Evolutionary conservation across 2,797 vertebrate genomes (phyloP), one percentile per base, ranked within the genome.

Genomic region (Sebastes kiyomatsui): DNA sequence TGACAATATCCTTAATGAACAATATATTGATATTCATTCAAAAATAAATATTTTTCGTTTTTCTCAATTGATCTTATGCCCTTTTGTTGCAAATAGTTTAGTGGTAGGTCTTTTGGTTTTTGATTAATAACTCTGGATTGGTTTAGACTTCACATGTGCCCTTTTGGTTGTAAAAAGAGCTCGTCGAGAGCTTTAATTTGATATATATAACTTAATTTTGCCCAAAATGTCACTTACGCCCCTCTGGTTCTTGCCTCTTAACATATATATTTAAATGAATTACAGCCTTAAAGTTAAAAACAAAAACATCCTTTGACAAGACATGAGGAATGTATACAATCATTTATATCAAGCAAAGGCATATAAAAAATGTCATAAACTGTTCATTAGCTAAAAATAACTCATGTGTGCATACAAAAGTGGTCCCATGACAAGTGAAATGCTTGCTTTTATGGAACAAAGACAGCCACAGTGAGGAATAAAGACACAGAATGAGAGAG

Each of bases 401-500:
- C 5, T 60, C 42, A 46, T 46, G 22, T 59, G 22, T 65, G 30
- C 4, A 58, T 20, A 66, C 4, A 62, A 79, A 82, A 79, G 68
- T 22, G 32, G 72, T 82, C 82, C 77, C 74, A 82, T 67, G 72
- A 83, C 67, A 75, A 71, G 56, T 59, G 11, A 79, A 79, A 70
- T 52, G 25, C 12, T 79, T 77, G 23, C 30, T 83, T 84, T 85
- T 25, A 42, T 46, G 6, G 54, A 88, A 87, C 80, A 89, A 84
- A 90, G 79, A 79, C 54, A 80, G 23, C 27, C 27, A 67, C 13
- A 62, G n/a, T n/a, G 60, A 72, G 55, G 67, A 67, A 56, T 60
- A 75, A 35, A 73, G 56, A 70, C 55, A 70, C 55, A 66, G 33
- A 83, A 80, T 55, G 38, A 77, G 33, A 62, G 28, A 42, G 8